These are phyloP conservation scores for Nanorana parkeri DNA, from an alignment of 2,113 vertebrate species.

Conservation along the genomic window DNA sequence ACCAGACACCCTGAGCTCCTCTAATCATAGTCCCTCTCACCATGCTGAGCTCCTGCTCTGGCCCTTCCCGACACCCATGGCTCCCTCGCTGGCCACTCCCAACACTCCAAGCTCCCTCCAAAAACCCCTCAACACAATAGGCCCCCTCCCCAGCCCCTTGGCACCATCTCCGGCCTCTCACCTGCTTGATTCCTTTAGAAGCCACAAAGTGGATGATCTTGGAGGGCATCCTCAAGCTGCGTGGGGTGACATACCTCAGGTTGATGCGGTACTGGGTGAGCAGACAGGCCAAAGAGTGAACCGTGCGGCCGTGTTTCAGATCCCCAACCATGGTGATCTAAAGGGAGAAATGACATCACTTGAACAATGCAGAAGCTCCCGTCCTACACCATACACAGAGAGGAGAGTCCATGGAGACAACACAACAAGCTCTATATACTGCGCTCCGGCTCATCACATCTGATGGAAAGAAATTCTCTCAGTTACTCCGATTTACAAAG, in stretches of 20 bases:
- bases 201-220: slow-evolving; percentile 88
- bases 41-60: too few relatives aligned
- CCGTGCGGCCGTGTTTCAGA: slow-evolving; percentile 94
- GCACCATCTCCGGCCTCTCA: slow-evolving; percentile 60
- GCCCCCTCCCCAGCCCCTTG: not conserved
- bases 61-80: not conserved
- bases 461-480: too few relatives aligned
- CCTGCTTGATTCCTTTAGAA: slow-evolving; percentile 93
- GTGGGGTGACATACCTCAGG: slow-evolving; percentile 91
- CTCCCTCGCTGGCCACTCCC: not conserved
- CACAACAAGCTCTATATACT: too few relatives aligned
- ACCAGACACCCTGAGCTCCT: too few relatives aligned
- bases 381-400: too few relatives aligned
- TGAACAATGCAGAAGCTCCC: too few relatives aligned
- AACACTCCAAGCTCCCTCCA: not conserved
- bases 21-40: too few relatives aligned
- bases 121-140: rapidly evolving
- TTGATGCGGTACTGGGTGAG: slow-evolving; percentile 93
- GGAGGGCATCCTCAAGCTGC: slow-evolving; percentile 85
- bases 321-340: slow-evolving; percentile 98
- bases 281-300: slow-evolving; percentile 93
- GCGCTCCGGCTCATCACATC: too few relatives aligned
- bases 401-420: too few relatives aligned
- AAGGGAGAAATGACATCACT: not conserved
- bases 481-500: too few relatives aligned